Base-by-base conservation (phyloP, 2,113 vertebrate species). In the Copsychus sechellarum region DNA sequence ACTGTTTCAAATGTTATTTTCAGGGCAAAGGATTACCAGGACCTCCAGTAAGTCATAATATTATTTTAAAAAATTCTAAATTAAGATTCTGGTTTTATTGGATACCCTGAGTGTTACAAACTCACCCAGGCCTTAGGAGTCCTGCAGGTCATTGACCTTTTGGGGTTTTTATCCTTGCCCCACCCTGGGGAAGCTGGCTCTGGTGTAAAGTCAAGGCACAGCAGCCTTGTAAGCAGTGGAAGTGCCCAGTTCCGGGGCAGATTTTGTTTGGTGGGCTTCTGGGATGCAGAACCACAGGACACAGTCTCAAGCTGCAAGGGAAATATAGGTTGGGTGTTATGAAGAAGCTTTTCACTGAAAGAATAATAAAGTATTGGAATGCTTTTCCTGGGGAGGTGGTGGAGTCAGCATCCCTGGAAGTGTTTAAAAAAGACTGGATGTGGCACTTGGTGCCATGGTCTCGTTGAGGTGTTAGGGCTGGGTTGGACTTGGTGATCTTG, bases 21-120 rank as follows among this genome's bases (percentile, higher is more conserved):
- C 97, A 99, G 99, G 99, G 98, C 95, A 99, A 99, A 98, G 99
- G 99, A 96, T 98, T 98, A 92, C 95, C 99, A 66, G 99, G 99
- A 98, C 98, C 99, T 84, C 95, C 98, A 26, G 99, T 99, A 98
- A 99, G 99, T 99, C 95, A 29, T 25, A 29, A 29, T 64, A 40
- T 12, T n/a, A 36, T 54, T 82, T 67, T 77, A 24, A 25, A 61
- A 7, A 48, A 8, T 9, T 78, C 57, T 28, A 65, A 64, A 65
- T 67, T 31, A 31, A 42, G 21, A 3, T 22, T 18, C 13, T 48
- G 8, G 5, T 7, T 28, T 72, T 79, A 8, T 12, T 66, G 48
- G 16, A 10, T 38, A 13, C 7, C 5, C 48, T 29, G 53, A 58
- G 11, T 51, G 28, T 47, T 67, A 22, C 11, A 31, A 64, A 33